phyloP scores from a whole-genome alignment of 2,113 vertebrate genomes.

The Gallinago paraguaiae region DNA sequence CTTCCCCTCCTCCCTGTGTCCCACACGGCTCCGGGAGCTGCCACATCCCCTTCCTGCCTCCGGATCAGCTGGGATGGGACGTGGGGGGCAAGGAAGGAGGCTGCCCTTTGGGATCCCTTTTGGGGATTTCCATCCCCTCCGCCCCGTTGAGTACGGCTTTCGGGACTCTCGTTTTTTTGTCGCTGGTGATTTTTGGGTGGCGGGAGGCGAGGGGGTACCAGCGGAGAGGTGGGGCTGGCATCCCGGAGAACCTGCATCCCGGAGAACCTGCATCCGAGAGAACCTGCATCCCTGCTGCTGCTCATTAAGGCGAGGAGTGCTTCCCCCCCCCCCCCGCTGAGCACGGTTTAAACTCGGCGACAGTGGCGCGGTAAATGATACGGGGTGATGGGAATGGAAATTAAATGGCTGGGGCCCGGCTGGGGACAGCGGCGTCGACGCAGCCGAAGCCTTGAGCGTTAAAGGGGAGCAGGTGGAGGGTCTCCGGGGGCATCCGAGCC shows the following conservation, averaged over 20 bases:
- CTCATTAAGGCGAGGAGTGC: neutral
- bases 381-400: neutral
- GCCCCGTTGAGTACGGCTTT: accelerated
- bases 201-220: neutral
- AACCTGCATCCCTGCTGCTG: neutral
- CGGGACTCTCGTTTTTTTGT: neutral
- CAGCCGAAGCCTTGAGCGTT: neutral
- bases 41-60: neutral
- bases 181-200: neutral
- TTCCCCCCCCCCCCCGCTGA: neutral
- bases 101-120: neutral
- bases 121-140: neutral
- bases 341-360: neutral
- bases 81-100: accelerated
- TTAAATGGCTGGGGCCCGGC: neutral
- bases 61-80: accelerated
- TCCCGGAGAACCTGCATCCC: neutral
- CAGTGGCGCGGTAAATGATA: neutral
- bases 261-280: neutral
- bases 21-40: accelerated
- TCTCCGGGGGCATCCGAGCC: accelerated
- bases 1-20: neutral
- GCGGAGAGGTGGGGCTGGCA: neutral
- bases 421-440: neutral
- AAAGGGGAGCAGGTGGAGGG: neutral